Percentiles rank a stretch among this genome's conserved stretches.
Evolutionary conservation across 2,113 vertebrate species (phyloP).

Genomic region (Atractosteus spatula): DNA sequence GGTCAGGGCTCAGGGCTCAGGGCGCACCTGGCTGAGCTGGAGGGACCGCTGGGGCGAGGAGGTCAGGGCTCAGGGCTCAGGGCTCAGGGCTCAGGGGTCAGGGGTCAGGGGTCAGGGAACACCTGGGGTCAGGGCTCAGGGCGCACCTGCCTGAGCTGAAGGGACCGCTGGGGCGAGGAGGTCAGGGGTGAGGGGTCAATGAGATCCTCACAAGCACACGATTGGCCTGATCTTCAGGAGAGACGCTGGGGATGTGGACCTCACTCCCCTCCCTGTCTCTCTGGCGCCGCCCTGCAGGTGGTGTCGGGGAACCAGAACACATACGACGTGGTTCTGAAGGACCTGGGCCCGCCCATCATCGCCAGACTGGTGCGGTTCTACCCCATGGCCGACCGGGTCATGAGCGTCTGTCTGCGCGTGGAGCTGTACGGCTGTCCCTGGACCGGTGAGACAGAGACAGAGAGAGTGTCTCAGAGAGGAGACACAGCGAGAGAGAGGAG

Average conservation of each 20-base stretch:
- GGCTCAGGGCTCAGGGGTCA: too few species aligned
- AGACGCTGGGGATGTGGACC: background rate
- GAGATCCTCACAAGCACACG: too few species aligned
- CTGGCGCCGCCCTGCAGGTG: conserved; percentile 59
- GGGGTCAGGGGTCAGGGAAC: too few species aligned
- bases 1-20: too few species aligned
- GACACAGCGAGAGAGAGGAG: background rate
- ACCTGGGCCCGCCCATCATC: conserved; percentile 83
- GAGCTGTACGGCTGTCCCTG: conserved; percentile 92
- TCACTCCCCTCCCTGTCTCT: background rate
- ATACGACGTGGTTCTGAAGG: conserved; percentile 84
- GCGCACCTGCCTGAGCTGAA: conserved; percentile 87
- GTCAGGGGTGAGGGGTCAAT: conserved; percentile 48
- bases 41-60: conserved; percentile 82
- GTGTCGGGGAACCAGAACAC: conserved; percentile 90
- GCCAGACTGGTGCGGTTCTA: conserved; percentile 84
- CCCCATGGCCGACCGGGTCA: conserved; percentile 84
- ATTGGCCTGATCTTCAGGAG: too few species aligned
- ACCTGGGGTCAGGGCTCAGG: too few species aligned
- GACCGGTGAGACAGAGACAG: conserved; percentile 66
- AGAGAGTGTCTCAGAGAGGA: background rate
- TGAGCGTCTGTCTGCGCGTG: conserved; percentile 91
- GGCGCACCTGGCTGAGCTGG: too few species aligned
- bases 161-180: conserved; percentile 81
- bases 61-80: too few species aligned